Percentiles rank a stretch among this genome's conserved stretches.
Evolutionary conservation across 2,113 vertebrate species (phyloP).

Genomic region (Caranx melampygus): DNA sequence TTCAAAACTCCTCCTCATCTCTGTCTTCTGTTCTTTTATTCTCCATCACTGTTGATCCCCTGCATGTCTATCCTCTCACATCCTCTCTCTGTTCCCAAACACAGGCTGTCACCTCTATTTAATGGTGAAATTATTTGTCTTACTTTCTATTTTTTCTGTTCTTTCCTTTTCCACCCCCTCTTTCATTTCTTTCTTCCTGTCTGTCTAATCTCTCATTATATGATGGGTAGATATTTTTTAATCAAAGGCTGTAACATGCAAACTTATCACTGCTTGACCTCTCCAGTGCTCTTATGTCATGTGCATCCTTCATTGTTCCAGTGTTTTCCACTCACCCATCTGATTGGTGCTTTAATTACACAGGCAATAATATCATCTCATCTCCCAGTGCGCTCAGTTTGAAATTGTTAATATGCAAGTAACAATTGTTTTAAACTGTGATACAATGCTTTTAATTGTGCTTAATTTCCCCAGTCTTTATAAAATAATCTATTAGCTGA

Average conservation of each 20-base stretch:
- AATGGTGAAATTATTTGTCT: neutral
- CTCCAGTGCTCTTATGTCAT: neutral
- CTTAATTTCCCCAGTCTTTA: neutral
- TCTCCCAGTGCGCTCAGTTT: neutral
- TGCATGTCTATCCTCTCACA: neutral
- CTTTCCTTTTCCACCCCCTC: neutral
- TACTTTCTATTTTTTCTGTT: neutral
- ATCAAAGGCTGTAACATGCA: neutral
- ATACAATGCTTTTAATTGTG: neutral
- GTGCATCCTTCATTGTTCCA: slow-evolving; percentile 2
- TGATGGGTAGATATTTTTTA: neutral
- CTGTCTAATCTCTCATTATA: neutral
- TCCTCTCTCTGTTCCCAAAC: neutral
- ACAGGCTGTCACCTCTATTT: neutral
- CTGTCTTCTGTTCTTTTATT: neutral
- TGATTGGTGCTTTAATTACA: slow-evolving; percentile 2
- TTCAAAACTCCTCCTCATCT: neutral
- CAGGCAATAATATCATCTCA: neutral
- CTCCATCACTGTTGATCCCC: neutral
- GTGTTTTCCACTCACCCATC: neutral
- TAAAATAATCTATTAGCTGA: no score
- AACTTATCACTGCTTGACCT: neutral
- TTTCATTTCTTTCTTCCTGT: neutral
- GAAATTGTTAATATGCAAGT: neutral
- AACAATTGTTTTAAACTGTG: neutral